A percentile compares a stretch with the other conserved stretches of the same genome.
These are phyloP conservation scores for Phylloscopus trochilus DNA, from an alignment of 2,113 vertebrate genomes.

Conservation along the genomic window DNA sequence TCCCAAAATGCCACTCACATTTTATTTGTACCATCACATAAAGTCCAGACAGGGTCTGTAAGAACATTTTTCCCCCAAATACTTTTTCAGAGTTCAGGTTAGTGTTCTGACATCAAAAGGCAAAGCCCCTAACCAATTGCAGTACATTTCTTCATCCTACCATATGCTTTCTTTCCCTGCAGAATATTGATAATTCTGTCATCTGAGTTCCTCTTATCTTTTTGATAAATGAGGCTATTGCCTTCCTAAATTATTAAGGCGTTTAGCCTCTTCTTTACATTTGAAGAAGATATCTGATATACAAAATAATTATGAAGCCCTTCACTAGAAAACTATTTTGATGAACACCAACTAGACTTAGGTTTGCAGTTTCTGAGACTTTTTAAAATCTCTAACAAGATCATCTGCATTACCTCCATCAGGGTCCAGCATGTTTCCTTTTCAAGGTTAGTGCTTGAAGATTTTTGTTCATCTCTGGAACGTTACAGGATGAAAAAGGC, in stretches of 20 bases:
- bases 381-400: background rate
- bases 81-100: background rate
- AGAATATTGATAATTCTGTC: slow-evolving; percentile 37
- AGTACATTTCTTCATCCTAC: background rate
- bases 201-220: background rate
- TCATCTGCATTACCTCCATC: background rate
- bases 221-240: slow-evolving; percentile 18
- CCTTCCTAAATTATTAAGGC: background rate
- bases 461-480: background rate
- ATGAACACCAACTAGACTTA: background rate
- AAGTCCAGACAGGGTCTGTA: background rate
- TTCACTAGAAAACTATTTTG: background rate
- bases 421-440: background rate
- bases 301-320: background rate
- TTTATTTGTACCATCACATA: background rate
- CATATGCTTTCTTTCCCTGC: background rate
- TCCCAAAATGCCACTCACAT: background rate
- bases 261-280: background rate
- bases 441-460: background rate
- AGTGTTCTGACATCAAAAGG: background rate
- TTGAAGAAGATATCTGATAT: background rate
- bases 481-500: background rate
- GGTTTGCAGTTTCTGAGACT: background rate
- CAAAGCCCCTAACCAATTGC: background rate
- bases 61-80: background rate